phyloP scores from a whole-genome alignment of 2,888 invertebrate species.

The Polyommatus icarus region DNA sequence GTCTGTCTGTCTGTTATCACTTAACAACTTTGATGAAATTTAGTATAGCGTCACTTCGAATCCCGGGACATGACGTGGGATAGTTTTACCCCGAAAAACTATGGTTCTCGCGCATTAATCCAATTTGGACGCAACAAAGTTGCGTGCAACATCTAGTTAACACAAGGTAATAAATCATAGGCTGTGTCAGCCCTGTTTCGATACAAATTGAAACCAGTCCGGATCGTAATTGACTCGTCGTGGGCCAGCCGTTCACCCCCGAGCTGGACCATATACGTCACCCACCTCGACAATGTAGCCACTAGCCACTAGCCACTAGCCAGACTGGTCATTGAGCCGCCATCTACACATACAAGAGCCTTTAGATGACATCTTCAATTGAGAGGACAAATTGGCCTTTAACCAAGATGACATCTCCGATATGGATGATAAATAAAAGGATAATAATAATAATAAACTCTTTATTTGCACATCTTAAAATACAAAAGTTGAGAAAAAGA shows the following conservation, averaged over 20 bases:
- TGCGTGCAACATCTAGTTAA: neutral
- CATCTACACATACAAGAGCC: neutral
- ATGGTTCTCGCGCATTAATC: too few relatives aligned
- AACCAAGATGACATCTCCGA: too few relatives aligned
- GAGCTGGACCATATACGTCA: slow-evolving; percentile 28
- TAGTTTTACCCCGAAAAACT: neutral
- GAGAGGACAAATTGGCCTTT: too few relatives aligned
- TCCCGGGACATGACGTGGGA: neutral
- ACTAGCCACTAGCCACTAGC: neutral
- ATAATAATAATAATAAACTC: too few relatives aligned
- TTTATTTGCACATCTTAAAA: too few relatives aligned
- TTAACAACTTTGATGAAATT: too few relatives aligned
- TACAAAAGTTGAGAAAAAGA: too few relatives aligned
- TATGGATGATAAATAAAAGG: too few relatives aligned
- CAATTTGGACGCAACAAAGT: too few relatives aligned
- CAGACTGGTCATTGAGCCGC: neutral
- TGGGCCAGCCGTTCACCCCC: slow-evolving; percentile 44
- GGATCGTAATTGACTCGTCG: slow-evolving; percentile 64
- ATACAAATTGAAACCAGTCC: slow-evolving; percentile 45
- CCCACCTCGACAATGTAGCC: neutral
- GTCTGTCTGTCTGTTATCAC: too few relatives aligned
- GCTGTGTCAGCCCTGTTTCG: slow-evolving; percentile 35
- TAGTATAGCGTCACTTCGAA: too few relatives aligned
- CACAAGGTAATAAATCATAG: neutral
- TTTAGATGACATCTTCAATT: too few relatives aligned